phyloP scores from a whole-genome alignment of 2,888 invertebrate species.

The Ormyrus labotus region DNA sequence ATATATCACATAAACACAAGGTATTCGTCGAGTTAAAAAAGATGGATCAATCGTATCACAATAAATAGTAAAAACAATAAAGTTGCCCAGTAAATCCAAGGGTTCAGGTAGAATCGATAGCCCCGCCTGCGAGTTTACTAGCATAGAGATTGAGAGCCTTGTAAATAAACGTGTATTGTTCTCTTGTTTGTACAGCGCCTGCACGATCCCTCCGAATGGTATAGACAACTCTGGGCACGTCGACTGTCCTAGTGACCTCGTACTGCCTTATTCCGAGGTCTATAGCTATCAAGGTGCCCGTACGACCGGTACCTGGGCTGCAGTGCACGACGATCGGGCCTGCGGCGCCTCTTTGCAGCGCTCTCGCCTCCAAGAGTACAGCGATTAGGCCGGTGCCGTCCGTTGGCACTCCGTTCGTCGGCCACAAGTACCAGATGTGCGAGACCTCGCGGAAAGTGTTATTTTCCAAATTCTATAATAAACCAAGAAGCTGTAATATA shows the following conservation, averaged over 20 bases:
- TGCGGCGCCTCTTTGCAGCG: constrained; percentile 74
- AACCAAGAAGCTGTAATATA: neutral
- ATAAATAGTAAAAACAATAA: constrained; percentile 25
- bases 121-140: constrained; percentile 87
- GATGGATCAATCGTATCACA: constrained; percentile 50
- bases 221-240: constrained; percentile 91
- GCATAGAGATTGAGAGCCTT: constrained; percentile 92
- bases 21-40: constrained; percentile 5
- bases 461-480: constrained; percentile 83
- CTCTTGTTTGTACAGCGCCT: constrained; percentile 92
- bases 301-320: constrained; percentile 93
- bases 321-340: constrained; percentile 90
- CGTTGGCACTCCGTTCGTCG: constrained; percentile 89
- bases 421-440: constrained; percentile 97
- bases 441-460: constrained; percentile 91
- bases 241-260: constrained; percentile 87
- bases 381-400: constrained; percentile 91
- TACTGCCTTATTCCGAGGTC: constrained; percentile 92
- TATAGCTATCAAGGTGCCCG: constrained; percentile 90
- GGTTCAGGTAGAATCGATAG: constrained; percentile 79
- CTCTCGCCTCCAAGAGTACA: constrained; percentile 90
- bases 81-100: constrained; percentile 14
- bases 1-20: too few relatives aligned
- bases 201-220: constrained; percentile 90
- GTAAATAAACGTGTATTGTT: constrained; percentile 95